Evolutionary conservation across 2,888 invertebrate genomes (phyloP).

Genomic region (Rhimphoctona megacephalus): DNA sequence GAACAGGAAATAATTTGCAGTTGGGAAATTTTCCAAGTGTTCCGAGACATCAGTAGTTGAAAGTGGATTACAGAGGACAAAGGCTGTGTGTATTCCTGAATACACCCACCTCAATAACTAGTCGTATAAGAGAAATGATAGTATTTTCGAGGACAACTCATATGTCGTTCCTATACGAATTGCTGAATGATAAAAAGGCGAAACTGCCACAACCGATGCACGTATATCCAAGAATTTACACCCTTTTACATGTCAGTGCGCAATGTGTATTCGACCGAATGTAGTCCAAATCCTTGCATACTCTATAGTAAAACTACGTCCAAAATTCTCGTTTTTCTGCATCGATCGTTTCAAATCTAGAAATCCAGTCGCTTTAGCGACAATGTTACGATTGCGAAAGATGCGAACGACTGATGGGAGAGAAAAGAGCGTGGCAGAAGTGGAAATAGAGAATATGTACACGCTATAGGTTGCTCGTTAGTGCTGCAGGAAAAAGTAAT

Average conservation of each 20-base stretch:
- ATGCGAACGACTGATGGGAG: background rate
- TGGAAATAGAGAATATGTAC: constrained; percentile 34
- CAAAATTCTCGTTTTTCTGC: constrained; percentile 9
- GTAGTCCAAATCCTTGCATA: background rate
- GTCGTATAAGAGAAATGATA: constrained; percentile 10
- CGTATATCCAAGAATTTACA: background rate
- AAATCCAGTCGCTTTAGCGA: constrained; percentile 58
- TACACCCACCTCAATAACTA: background rate
- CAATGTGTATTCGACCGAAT: background rate
- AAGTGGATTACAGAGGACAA: constrained; percentile 49
- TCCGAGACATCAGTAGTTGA: constrained; percentile 41
- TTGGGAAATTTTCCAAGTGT: constrained; percentile 54
- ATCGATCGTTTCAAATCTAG: constrained; percentile 26
- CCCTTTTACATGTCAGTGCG: background rate
- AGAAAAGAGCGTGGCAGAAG: constrained; percentile 11
- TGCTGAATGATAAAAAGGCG: background rate
- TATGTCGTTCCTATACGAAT: background rate
- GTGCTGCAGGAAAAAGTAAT: constrained; percentile 65
- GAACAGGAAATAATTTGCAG: constrained; percentile 61
- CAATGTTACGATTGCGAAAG: constrained; percentile 57
- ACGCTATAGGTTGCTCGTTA: constrained; percentile 52
- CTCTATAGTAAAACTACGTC: constrained; percentile 24
- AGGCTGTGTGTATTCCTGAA: background rate
- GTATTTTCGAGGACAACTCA: constrained; percentile 22
- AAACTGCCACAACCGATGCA: too few species aligned